A percentile compares a stretch with the other conserved stretches of the same genome.
These are phyloP conservation scores for Plusia festucae DNA, from an alignment of 2,888 invertebrate genomes.

Conservation along the genomic window DNA sequence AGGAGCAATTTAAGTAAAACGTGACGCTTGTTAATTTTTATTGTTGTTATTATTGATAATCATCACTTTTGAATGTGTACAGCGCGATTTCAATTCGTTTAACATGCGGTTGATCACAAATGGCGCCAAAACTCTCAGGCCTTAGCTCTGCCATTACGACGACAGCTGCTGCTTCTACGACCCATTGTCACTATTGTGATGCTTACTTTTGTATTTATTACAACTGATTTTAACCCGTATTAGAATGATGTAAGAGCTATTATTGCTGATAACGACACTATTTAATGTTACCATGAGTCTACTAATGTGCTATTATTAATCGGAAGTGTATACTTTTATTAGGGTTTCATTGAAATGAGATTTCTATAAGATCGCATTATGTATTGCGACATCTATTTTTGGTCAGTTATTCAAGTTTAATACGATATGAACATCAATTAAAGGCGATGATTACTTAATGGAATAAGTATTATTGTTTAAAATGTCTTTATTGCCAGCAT, in stretches of 20 bases:
- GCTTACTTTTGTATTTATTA: slow-evolving; percentile 54
- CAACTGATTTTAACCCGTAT: slow-evolving; percentile 58
- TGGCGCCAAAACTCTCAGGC: slow-evolving; percentile 56
- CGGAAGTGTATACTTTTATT: slow-evolving; percentile 72
- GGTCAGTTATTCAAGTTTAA: slow-evolving; percentile 58
- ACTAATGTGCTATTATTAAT: slow-evolving; percentile 70
- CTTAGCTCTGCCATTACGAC: slow-evolving; percentile 60
- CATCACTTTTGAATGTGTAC: not conserved
- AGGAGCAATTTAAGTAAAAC: slow-evolving; percentile 7
- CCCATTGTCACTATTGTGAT: slow-evolving; percentile 67
- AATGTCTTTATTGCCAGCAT: slow-evolving; percentile 20
- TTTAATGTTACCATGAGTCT: slow-evolving; percentile 53
- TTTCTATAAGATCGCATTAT: slow-evolving; percentile 52
- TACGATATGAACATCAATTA: slow-evolving; percentile 48
- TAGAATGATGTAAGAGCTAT: slow-evolving; percentile 33
- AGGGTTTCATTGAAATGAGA: slow-evolving; percentile 64
- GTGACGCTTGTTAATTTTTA: slow-evolving; percentile 3
- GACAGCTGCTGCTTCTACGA: slow-evolving; percentile 74
- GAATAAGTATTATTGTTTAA: slow-evolving; percentile 38
- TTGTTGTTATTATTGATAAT: not conserved
- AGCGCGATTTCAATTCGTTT: not conserved
- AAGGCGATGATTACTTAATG: slow-evolving; percentile 47
- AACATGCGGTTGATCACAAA: slow-evolving; percentile 35
- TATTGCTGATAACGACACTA: slow-evolving; percentile 36
- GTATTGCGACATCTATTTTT: slow-evolving; percentile 47